Base-by-base conservation (phyloP, 2,888 invertebrate species). In the Chloroclystis v-ata region DNA sequence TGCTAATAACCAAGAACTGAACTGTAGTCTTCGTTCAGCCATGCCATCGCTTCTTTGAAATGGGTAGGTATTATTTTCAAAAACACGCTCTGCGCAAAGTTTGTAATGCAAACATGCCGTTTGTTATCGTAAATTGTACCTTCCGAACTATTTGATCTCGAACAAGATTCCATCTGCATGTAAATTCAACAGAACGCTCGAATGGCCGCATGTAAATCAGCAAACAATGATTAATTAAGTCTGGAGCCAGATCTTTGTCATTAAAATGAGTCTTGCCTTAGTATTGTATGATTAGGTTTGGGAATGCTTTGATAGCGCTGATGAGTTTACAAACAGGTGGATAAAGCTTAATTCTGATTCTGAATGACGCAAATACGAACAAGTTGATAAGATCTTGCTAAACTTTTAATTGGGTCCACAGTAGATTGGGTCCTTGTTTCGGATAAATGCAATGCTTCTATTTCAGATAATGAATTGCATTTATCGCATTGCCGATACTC, bases 211-310 rank as follows among this genome's bases (percentile, higher is more conserved):
- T 80, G 81, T 74, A 78, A 79, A 82, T 82, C 77, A 80, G 78
- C 71, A 73, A 78, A 77, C 80, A 82, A 82, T 82, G 82, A 85
- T 82, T 83, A 84, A 84, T 85, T 82, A 80, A 83, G 74, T 78
- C 78, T 71, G 38, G 25, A 65, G 69, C 65, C 66, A 67, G 73
- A 77, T 80, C 82, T 82, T 86, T 85, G 84, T 83, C 76, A 83
- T 84, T 84, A 72, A 78, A 80, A 84, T 82, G 77, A 81, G 76
- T 58, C 59, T 64, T 56, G 64, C 54, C 61, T 65, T 59, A 59
- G 47, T 49, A 43, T 41, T 33, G 28, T 46, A 52, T 48, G 20
- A 44, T 45, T 49, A 28, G 44, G 24, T 41, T 37, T 40, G 39
- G 43, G 11, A 29, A 20, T 7, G 14, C 40, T 26, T 44, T 37